Percentiles rank a stretch among this genome's conserved stretches.
Conservation (phyloP, 2,888 invertebrate species). For the Mythimna albipuncta region DNA sequence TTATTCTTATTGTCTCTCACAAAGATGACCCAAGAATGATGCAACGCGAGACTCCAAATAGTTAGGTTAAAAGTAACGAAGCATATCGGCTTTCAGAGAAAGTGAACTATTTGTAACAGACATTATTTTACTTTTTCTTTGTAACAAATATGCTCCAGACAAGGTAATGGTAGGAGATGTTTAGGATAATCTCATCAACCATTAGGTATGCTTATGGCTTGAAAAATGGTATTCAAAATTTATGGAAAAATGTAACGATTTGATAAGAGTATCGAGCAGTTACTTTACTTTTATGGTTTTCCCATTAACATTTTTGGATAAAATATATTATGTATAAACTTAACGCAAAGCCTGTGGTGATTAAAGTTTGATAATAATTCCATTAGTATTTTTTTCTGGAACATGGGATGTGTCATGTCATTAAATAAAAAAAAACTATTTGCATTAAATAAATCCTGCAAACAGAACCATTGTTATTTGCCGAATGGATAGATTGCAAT, state of each 20-base stretch:
- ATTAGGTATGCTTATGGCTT: constrained; percentile 28
- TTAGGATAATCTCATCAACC: constrained; percentile 26
- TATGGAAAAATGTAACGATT: constrained; percentile 23
- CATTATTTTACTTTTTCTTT: constrained; percentile 42
- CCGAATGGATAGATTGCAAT: neutral
- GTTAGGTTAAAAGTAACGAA: constrained; percentile 67
- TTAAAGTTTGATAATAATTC: neutral
- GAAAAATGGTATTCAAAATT: constrained; percentile 12
- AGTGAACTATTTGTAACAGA: constrained; percentile 58
- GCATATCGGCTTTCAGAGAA: constrained; percentile 65
- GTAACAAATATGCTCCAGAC: constrained; percentile 6
- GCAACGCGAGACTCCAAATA: constrained; percentile 64
- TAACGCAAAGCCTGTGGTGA: neutral
- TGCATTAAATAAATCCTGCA: neutral
- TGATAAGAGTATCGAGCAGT: constrained; percentile 16
- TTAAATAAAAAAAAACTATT: too few relatives aligned
- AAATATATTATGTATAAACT: neutral
- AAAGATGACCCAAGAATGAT: constrained; percentile 58
- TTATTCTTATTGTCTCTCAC: constrained; percentile 33
- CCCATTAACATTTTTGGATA: constrained; percentile 4
- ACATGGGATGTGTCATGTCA: too few relatives aligned
- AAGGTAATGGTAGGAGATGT: constrained; percentile 36
- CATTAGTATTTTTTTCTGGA: neutral
- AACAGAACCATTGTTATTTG: neutral
- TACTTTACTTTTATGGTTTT: neutral